These are phyloP conservation scores for Nerophis lumbriciformis DNA, from an alignment of 2,113 vertebrate species.

Conservation along the genomic window DNA sequence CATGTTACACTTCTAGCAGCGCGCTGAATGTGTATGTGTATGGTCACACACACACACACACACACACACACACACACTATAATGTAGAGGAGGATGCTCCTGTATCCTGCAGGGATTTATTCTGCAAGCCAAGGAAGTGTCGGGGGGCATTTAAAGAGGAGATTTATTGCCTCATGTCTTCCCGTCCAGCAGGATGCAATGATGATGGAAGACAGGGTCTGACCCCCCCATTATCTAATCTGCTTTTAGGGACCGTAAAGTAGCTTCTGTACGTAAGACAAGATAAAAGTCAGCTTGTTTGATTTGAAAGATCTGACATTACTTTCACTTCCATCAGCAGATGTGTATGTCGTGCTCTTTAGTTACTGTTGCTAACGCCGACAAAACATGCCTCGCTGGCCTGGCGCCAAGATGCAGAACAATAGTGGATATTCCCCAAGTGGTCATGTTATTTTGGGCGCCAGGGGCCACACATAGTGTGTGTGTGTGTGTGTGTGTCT, in stretches of 20 bases:
- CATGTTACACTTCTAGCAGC: too few species aligned
- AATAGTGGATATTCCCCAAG: constrained; percentile 57
- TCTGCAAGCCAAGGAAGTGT: constrained; percentile 65
- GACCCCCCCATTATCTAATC: constrained; percentile 39
- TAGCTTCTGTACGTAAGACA: too few species aligned
- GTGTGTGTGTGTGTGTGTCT: background rate
- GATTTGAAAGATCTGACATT: constrained; percentile 20
- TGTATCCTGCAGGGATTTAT: constrained; percentile 73
- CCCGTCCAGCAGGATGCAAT: constrained; percentile 68
- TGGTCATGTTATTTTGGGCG: constrained; percentile 46
- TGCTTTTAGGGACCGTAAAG: too few species aligned
- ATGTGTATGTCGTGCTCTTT: constrained; percentile 13
- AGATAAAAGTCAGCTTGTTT: background rate
- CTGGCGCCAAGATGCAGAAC: constrained; percentile 46
- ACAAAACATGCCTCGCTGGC: constrained; percentile 48
- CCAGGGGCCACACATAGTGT: constrained; percentile 8
- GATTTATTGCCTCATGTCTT: constrained; percentile 80
- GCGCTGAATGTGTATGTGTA: too few species aligned
- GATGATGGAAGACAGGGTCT: constrained; percentile 70
- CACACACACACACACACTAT: background rate
- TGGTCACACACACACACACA: too few species aligned
- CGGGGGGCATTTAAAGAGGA: constrained; percentile 76
- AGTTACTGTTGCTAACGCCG: constrained; percentile 46
- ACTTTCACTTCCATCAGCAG: constrained; percentile 15
- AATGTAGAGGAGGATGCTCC: constrained; percentile 59